phyloP scores from a whole-genome alignment of 2,113 vertebrate genomes.

The Glaucidium brasilianum region DNA sequence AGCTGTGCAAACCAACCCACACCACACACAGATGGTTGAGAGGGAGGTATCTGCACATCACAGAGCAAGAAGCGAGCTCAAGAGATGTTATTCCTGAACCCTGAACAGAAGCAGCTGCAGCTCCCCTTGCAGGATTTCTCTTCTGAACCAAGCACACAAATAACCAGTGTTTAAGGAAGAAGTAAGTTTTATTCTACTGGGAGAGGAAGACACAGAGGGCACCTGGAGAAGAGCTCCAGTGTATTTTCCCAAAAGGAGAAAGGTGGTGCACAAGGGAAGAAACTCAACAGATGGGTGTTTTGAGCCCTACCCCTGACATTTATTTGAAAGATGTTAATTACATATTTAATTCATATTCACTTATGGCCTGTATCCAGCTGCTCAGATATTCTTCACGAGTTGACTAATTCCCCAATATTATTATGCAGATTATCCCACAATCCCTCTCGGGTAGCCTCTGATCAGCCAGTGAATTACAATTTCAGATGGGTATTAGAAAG shows the following conservation, averaged over 20 bases:
- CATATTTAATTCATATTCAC: slow-evolving; percentile 14
- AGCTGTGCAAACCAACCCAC: background rate
- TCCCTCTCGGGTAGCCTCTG: background rate
- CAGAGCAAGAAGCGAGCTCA: fast-evolving
- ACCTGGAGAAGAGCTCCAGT: background rate
- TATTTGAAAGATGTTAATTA: background rate
- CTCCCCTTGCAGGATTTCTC: background rate
- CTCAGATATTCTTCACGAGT: background rate
- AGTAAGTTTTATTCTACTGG: background rate
- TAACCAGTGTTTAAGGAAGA: background rate
- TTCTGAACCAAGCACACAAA: background rate
- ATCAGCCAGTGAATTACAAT: background rate
- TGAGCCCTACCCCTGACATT: background rate
- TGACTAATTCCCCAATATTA: slow-evolving; percentile 9
- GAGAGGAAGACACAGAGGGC: background rate
- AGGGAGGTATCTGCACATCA: background rate
- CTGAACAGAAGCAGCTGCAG: background rate
- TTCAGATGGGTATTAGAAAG: background rate
- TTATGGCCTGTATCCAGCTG: background rate
- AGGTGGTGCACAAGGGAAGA: background rate
- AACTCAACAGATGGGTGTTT: background rate
- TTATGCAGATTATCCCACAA: background rate
- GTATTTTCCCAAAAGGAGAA: background rate
- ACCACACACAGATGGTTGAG: background rate
- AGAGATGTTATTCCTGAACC: background rate